These are phyloP conservation scores for Zootermopsis nevadensis DNA, from an alignment of 2,888 invertebrate species.

Conservation along the genomic window DNA sequence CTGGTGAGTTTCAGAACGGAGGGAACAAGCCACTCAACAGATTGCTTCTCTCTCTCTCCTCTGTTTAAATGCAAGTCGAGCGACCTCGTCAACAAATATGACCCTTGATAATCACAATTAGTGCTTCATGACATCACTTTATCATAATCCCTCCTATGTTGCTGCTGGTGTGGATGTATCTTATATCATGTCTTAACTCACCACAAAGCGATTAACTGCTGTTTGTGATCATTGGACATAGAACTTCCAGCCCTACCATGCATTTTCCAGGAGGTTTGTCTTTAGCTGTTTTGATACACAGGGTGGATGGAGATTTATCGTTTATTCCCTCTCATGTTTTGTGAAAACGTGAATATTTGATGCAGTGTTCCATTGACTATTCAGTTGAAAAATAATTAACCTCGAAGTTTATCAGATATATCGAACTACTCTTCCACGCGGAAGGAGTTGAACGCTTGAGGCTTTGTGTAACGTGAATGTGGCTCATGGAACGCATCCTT, in stretches of 20 bases:
- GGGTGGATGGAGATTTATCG: background rate
- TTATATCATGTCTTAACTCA: background rate
- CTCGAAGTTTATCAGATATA: background rate
- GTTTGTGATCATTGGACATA: background rate
- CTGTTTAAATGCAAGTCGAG: background rate
- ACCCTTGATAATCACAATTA: slow-evolving; percentile 7
- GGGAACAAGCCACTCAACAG: too few species aligned
- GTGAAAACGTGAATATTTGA: background rate
- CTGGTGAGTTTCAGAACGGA: too few species aligned
- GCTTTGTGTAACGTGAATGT: background rate
- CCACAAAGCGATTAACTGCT: background rate
- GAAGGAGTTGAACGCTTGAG: background rate
- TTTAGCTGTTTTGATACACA: slow-evolving; percentile 4
- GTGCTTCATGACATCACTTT: background rate
- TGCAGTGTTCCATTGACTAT: background rate
- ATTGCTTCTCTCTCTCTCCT: too few species aligned
- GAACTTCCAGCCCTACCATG: background rate
- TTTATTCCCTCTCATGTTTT: background rate
- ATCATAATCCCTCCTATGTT: background rate
- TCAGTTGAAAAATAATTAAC: background rate
- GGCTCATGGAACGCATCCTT: too few species aligned
- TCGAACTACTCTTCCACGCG: background rate
- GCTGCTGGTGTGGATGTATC: background rate
- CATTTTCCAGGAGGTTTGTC: background rate
- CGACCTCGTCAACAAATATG: background rate